phyloP scores from a whole-genome alignment of 2,797 vertebrate genomes.

The Chelidonichthys spinosus region DNA sequence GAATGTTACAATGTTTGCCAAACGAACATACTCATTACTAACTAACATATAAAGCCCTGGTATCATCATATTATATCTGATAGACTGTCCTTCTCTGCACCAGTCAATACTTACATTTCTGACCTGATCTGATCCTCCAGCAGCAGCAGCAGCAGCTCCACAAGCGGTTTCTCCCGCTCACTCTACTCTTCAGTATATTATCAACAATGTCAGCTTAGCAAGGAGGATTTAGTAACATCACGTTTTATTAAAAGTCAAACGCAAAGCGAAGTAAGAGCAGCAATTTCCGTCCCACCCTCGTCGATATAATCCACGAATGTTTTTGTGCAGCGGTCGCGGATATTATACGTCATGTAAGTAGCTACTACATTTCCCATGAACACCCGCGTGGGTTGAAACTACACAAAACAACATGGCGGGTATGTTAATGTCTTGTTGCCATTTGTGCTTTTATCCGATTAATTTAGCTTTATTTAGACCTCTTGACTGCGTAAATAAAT shows the following conservation, averaged over 20 bases:
- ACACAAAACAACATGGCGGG: conserved; percentile 81
- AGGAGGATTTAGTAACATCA: not conserved
- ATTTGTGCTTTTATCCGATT: not conserved
- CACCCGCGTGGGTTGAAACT: conserved; percentile 14
- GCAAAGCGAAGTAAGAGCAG: not conserved
- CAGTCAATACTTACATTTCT: conserved; percentile 53
- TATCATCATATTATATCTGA: not conserved
- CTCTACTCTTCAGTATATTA: not conserved
- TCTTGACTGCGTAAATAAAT: rapidly evolving
- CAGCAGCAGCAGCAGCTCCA: conserved; percentile 10
- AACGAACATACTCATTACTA: too few relatives aligned
- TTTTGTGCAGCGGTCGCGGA: conserved; percentile 62
- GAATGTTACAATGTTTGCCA: too few relatives aligned
- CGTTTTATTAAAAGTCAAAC: not conserved
- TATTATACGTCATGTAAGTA: conserved; percentile 39
- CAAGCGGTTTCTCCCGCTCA: not conserved
- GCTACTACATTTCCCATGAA: conserved; percentile 74
- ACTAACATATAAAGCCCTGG: too few relatives aligned
- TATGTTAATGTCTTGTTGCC: conserved; percentile 53
- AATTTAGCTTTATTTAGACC: not conserved
- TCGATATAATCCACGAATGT: conserved; percentile 20
- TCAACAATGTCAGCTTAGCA: not conserved
- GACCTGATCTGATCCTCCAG: not conserved
- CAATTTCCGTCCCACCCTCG: not conserved
- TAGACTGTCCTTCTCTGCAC: too few relatives aligned